Conservation (phyloP, 2,113 vertebrate species). For the Thalassarche chlororhynchos region DNA sequence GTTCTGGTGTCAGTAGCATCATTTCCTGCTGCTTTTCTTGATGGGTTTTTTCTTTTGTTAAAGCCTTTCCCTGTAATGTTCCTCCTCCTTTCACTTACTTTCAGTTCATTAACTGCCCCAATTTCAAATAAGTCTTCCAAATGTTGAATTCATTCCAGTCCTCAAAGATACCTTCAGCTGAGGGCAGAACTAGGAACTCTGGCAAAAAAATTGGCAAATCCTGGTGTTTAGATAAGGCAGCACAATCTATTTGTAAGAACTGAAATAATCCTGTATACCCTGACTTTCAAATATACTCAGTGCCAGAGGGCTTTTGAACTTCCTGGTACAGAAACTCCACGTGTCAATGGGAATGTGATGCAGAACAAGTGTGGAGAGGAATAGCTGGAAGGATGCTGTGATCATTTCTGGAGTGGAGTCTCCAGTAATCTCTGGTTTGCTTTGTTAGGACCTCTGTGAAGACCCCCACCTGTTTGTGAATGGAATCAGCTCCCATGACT, state of each 20-base stretch:
- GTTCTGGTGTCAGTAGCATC: background rate
- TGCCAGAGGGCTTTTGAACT: background rate
- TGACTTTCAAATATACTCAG: background rate
- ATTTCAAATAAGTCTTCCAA: background rate
- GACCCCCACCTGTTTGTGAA: constrained; percentile 86
- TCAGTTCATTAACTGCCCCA: background rate
- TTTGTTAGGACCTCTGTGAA: constrained; percentile 82
- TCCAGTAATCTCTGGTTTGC: background rate
- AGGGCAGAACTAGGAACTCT: background rate
- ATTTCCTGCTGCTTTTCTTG: background rate
- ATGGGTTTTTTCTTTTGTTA: background rate
- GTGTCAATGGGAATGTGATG: background rate
- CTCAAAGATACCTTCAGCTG: background rate
- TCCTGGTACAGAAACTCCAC: background rate
- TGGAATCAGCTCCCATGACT: constrained; percentile 89
- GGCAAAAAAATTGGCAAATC: background rate
- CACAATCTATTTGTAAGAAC: background rate
- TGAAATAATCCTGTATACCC: background rate
- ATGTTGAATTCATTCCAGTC: background rate
- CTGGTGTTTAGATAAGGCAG: background rate
- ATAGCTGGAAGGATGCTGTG: background rate
- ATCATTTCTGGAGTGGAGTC: background rate
- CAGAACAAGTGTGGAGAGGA: background rate
- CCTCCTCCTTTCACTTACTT: background rate
- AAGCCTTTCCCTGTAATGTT: background rate